phyloP scores from a whole-genome alignment of 2,888 invertebrate species.

The Baccha elongata region DNA sequence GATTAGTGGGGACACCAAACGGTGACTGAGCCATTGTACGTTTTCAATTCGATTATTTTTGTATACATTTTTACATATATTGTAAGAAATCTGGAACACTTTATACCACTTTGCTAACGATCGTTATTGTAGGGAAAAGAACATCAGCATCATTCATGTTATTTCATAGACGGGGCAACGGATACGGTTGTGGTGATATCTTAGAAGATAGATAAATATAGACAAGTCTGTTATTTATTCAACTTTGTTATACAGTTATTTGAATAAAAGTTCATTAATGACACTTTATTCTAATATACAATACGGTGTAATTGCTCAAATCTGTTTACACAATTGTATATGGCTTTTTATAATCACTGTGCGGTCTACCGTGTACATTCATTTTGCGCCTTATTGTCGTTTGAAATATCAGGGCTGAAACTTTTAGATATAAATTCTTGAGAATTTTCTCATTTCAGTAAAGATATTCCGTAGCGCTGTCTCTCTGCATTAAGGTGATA shows the following conservation, averaged over 20 bases:
- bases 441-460: conserved; percentile 12
- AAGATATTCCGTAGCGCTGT: conserved; percentile 25
- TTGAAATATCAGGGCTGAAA: conserved; percentile 3
- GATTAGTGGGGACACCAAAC: too few relatives aligned
- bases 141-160: too few relatives aligned
- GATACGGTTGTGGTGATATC: neutral
- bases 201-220: conserved; percentile 31
- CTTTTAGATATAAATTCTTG: conserved; percentile 40
- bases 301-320: conserved; percentile 35
- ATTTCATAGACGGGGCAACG: neutral
- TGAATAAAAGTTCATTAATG: conserved; percentile 40
- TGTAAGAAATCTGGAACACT: too few relatives aligned
- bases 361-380: conserved; percentile 11
- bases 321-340: conserved; percentile 37
- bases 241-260: conserved; percentile 36
- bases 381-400: conserved; percentile 19
- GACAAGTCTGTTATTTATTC: conserved; percentile 35
- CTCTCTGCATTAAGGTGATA: neutral
- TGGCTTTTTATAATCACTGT: conserved; percentile 24
- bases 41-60: too few relatives aligned
- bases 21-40: too few relatives aligned
- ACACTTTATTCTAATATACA: conserved; percentile 22
- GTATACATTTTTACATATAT: too few relatives aligned
- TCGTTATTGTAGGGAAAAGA: too few relatives aligned
- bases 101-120: too few relatives aligned